Percentiles rank a stretch among this genome's conserved stretches.
Evolutionary conservation across 2,113 vertebrate genomes (phyloP).

Genomic region (Puffinus mauretanicus): DNA sequence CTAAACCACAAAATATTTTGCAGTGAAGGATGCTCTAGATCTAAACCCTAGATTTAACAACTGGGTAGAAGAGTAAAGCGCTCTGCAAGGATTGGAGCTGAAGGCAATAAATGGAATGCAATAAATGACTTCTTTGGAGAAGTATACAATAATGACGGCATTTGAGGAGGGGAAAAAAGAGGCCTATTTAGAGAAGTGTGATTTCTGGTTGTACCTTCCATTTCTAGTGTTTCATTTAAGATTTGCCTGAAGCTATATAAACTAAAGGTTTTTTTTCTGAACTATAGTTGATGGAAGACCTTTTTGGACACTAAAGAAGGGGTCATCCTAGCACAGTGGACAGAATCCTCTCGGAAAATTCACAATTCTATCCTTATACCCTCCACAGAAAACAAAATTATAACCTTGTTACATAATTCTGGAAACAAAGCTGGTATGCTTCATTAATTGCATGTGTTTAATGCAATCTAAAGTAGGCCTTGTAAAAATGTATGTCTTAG

Average conservation of each 20-base stretch:
- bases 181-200: neutral
- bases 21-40: neutral
- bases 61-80: neutral
- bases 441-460: neutral
- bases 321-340: neutral
- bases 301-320: neutral
- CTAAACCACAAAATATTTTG: neutral
- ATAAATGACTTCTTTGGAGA: neutral
- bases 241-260: neutral
- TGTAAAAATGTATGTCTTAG: neutral
- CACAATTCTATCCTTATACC: neutral
- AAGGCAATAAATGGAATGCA: neutral
- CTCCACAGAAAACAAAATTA: neutral
- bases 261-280: neutral
- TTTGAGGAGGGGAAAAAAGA: neutral
- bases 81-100: neutral
- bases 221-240: neutral
- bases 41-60: neutral
- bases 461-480: neutral
- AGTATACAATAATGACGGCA: neutral
- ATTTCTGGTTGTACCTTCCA: neutral
- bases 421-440: neutral
- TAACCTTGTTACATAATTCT: neutral
- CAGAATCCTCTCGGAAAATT: neutral
- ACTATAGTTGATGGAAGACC: neutral